Evolutionary conservation across 37 sponge, comb jelly and placozoan genomes (phyloP).

Genomic region (Bolinopsis microptera): DNA sequence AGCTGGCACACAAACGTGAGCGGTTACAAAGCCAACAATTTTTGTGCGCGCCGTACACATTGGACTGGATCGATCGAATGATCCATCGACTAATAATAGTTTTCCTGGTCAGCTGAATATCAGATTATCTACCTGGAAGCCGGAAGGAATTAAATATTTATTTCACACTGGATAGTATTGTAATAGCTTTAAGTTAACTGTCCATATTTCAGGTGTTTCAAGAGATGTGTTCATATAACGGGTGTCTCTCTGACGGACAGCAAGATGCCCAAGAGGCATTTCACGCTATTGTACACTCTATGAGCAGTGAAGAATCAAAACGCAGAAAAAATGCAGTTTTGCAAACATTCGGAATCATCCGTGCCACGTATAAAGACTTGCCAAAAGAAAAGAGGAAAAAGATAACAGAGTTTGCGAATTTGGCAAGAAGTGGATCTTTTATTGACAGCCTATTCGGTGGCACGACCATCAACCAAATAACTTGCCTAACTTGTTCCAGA

Average conservation of each 20-base stretch:
- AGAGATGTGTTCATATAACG: constrained; percentile 50
- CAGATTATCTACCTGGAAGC: too few relatives aligned
- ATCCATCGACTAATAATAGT: too few relatives aligned
- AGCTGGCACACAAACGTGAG: neutral
- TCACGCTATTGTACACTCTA: constrained; percentile 42
- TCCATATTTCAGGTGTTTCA: constrained; percentile 27
- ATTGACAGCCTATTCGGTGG: constrained; percentile 25
- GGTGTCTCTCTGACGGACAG: constrained; percentile 51
- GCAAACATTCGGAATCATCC: neutral
- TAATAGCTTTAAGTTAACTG: too few relatives aligned
- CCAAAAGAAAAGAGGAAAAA: constrained; percentile 40
- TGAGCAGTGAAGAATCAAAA: constrained; percentile 32
- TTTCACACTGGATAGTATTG: too few relatives aligned
- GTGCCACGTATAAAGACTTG: constrained; percentile 9
- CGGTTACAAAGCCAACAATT: neutral
- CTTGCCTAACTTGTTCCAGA: constrained; percentile 1
- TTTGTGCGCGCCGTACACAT: neutral
- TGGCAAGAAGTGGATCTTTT: neutral
- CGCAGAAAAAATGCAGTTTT: neutral
- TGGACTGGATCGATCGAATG: too few relatives aligned
- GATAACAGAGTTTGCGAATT: neutral
- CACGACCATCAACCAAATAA: constrained; percentile 46
- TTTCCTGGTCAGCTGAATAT: too few relatives aligned
- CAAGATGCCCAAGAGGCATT: constrained; percentile 59
- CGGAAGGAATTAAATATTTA: too few relatives aligned